These are phyloP conservation scores for Antheraea yamamai DNA, from an alignment of 2,888 invertebrate genomes.

Conservation along the genomic window DNA sequence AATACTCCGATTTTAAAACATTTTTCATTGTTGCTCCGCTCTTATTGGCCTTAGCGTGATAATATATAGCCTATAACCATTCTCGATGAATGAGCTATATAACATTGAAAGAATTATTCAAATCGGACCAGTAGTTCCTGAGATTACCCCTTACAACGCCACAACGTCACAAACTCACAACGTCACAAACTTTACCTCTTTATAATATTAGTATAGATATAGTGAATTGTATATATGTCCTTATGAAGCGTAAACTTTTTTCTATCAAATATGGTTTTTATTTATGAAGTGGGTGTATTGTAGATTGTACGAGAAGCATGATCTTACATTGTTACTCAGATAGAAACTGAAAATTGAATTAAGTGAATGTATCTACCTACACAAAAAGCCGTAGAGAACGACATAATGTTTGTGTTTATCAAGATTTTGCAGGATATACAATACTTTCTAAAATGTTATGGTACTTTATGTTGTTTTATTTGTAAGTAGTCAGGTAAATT, in stretches of 20 bases:
- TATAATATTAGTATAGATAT: no score
- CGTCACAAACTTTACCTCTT: no score
- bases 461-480: neutral
- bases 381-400: neutral
- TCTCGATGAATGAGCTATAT: no score
- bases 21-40: no score
- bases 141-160: no score
- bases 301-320: neutral
- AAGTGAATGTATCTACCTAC: neutral
- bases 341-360: neutral
- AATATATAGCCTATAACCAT: no score
- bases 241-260: neutral
- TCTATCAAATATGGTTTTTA: neutral
- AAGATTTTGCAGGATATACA: conserved; percentile 4
- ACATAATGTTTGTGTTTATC: neutral
- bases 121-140: no score
- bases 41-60: no score
- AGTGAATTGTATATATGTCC: no score
- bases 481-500: neutral
- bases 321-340: neutral
- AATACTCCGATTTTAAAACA: no score
- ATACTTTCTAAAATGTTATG: neutral
- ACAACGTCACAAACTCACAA: no score
- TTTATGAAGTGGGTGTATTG: neutral
- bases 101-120: no score